phyloP scores from a whole-genome alignment of 2,113 vertebrate genomes.

The Scartelaos histophorus region DNA sequence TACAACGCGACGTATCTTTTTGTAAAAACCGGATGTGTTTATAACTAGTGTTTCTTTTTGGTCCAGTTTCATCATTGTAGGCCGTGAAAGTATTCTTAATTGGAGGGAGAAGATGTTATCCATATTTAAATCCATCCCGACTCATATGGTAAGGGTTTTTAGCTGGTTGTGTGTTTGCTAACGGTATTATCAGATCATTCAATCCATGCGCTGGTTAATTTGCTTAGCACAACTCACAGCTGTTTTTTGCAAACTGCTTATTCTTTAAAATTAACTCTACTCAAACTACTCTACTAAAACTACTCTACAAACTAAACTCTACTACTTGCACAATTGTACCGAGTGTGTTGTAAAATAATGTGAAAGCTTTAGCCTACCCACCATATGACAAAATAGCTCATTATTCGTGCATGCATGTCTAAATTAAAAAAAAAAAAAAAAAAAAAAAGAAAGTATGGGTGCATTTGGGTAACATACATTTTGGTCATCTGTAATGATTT shows the following conservation, averaged over 20 bases:
- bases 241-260: not conserved
- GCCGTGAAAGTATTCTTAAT: not conserved
- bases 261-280: not conserved
- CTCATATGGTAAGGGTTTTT: slow-evolving; percentile 76
- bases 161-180: fast-evolving
- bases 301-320: no score
- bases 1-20: slow-evolving; percentile 57
- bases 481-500: no score
- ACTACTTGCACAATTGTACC: no score
- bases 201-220: not conserved
- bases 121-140: slow-evolving; percentile 75
- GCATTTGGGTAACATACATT: not conserved
- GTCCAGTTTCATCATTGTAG: no score
- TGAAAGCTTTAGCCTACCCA: not conserved
- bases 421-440: not conserved
- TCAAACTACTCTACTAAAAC: no score
- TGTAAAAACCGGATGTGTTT: slow-evolving; percentile 59
- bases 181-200: not conserved
- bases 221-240: not conserved
- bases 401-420: not conserved
- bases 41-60: not conserved
- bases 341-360: not conserved
- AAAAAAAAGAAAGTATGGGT: not conserved
- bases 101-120: slow-evolving; percentile 65
- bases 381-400: not conserved